Evolutionary conservation across 2,888 invertebrate species (phyloP).

Genomic region (Drosophila affinis): DNA sequence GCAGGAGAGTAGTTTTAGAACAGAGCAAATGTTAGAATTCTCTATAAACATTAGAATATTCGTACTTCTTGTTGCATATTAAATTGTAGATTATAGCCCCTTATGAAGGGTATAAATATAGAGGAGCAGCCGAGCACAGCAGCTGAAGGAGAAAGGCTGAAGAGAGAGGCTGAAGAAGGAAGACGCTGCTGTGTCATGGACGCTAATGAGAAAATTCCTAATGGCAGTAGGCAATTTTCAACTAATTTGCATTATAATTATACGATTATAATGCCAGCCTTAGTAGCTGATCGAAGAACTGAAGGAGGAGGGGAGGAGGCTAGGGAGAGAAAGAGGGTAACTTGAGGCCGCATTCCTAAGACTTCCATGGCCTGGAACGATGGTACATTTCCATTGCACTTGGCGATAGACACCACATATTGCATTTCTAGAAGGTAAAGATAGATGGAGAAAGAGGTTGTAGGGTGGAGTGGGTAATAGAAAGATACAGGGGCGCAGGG

Average conservation of each 20-base stretch:
- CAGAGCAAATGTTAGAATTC: no score
- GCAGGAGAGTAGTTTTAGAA: no score
- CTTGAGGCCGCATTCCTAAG: constrained; percentile 39
- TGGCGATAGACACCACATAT: constrained; percentile 47
- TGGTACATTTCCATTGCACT: constrained; percentile 33
- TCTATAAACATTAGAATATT: no score
- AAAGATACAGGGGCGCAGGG: neutral
- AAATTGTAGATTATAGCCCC: neutral
- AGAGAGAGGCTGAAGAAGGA: neutral
- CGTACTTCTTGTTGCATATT: neutral
- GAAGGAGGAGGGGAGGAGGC: neutral
- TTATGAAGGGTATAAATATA: neutral
- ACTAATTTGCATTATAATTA: constrained; percentile 45
- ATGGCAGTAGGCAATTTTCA: constrained; percentile 13
- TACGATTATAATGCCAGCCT: constrained; percentile 15
- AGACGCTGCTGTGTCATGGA: constrained; percentile 5
- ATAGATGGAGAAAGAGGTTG: neutral
- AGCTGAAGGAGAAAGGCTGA: neutral
- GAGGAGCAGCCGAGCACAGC: neutral
- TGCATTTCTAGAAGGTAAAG: no score
- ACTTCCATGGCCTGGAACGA: constrained; percentile 25
- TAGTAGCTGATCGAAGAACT: constrained; percentile 19
- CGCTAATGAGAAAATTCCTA: constrained; percentile 24
- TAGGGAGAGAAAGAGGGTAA: neutral
- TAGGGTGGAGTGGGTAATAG: neutral